phyloP scores from a whole-genome alignment of 2,888 invertebrate genomes.

The Congeria kusceri region DNA sequence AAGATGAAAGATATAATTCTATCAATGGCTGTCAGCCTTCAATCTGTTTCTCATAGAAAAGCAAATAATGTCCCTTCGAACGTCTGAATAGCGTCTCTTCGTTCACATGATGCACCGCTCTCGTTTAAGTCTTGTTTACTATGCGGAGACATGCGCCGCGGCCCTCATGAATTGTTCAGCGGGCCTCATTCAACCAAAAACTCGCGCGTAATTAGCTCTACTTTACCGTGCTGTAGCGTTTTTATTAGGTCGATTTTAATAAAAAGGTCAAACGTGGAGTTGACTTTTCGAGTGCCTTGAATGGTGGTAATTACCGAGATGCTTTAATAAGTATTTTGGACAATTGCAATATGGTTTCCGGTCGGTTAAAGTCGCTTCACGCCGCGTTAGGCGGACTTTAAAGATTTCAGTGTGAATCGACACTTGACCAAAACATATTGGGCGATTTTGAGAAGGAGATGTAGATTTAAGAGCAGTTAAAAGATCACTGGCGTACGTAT shows the following conservation, averaged over 20 bases:
- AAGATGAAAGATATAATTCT: too few species aligned
- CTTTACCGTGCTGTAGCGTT: conserved; percentile 8
- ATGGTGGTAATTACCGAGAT: neutral
- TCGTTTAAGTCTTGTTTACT: neutral
- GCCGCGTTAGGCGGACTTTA: too few species aligned
- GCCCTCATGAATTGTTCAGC: neutral
- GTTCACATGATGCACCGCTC: neutral
- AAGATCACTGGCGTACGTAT: too few species aligned
- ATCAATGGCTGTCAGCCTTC: too few species aligned
- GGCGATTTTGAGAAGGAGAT: too few species aligned
- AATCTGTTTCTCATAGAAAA: neutral
- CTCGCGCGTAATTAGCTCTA: conserved; percentile 18
- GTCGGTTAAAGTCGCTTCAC: too few species aligned
- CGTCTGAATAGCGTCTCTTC: neutral
- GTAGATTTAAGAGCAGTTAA: too few species aligned
- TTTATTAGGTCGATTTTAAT: conserved; percentile 6
- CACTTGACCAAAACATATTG: too few species aligned
- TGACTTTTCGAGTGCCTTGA: conserved; percentile 1
- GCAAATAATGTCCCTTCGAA: neutral
- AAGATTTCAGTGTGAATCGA: too few species aligned
- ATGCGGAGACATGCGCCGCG: neutral
- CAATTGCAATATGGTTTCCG: too few species aligned
- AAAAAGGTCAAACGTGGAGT: conserved; percentile 9
- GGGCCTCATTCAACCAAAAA: conserved; percentile 16
- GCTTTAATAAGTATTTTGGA: neutral